Evolutionary conservation across 2,113 vertebrate genomes (phyloP), one percentile per base, ranked within the genome.

Genomic region (Epinephelus moara): DNA sequence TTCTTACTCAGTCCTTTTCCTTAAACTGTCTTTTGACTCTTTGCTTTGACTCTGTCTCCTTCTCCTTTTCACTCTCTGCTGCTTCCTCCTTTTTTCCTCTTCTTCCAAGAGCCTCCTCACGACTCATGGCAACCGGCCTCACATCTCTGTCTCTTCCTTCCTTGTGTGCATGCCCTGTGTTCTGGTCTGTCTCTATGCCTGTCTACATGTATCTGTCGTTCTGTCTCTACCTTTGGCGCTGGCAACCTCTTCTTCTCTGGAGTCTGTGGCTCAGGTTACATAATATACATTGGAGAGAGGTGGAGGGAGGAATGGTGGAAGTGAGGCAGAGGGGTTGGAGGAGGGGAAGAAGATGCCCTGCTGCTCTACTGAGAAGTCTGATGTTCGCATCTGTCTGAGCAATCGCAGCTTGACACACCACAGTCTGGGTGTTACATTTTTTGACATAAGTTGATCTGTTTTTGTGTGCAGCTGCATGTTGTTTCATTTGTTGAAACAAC

Each of bases 241-340:
- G 19, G 19, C 72, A 53, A 78, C 73, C 60, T 56, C 73, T 40
- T 68, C 79, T 79, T 76, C 76, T 62, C 64, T 72, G 62, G 88
- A 85, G 71, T 86, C 64, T 74, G 70, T 66, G 50, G 70, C 74
- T 72, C 62, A 67, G 75, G 82, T 93, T 92, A 89, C 71, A 81
- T 91, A 91, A 91, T 71, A 50, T 30, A 68, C 84, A 89, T 87
- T 75, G 78, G 82, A 80, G 62, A 73, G 85, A 83, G 85, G 61
- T 64, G 71, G 70, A 73, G 71, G 78, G 60, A 77, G 72, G 59
- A 55, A 60, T 60, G 62, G 30, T 88, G 61, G 45, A 87, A 50
- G 79, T 77, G 60, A 82, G 53, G 76, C 67, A 62, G 66, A 63
- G 62, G 23, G 30, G 68, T 21, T 67, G 56, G 71, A 85, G 73